Evolutionary conservation across 1,140 invertebrate genomes (phyloP).

Genomic region (Drosophila teissieri): DNA sequence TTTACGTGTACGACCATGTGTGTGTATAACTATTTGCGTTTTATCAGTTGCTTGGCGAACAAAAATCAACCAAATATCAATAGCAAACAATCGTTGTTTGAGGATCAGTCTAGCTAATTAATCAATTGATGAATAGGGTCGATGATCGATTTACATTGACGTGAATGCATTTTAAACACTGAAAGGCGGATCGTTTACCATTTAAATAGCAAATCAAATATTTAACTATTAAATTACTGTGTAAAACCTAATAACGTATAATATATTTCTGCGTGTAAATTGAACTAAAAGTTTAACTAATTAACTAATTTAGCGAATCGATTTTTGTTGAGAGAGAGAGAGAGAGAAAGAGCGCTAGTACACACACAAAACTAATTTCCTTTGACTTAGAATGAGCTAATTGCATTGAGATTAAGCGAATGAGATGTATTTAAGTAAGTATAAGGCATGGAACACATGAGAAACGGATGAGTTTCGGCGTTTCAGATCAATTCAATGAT

Average conservation of each 20-base stretch:
- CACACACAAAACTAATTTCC: constrained; percentile 5
- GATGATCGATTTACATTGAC: constrained; percentile 22
- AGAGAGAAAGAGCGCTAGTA: too few relatives aligned
- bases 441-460: constrained; percentile 44
- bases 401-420: constrained; percentile 16
- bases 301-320: constrained; percentile 24
- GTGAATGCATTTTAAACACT: constrained; percentile 52
- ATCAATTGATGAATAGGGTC: constrained; percentile 32
- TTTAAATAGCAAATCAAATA: constrained; percentile 69
- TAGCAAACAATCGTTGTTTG: constrained; percentile 9
- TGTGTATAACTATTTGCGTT: constrained; percentile 28
- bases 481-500: constrained; percentile 58
- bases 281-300: constrained; percentile 31
- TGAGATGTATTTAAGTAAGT: constrained; percentile 53
- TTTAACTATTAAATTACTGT: constrained; percentile 42
- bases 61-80: constrained; percentile 4
- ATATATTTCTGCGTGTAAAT: constrained; percentile 38
- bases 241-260: constrained; percentile 37
- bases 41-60: constrained; percentile 46
- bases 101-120: constrained; percentile 41
- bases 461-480: constrained; percentile 29
- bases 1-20: constrained; percentile 25
- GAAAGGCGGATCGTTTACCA: constrained; percentile 33
- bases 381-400: constrained; percentile 17
- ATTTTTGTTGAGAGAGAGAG: constrained; percentile 17